A percentile compares a stretch with the other conserved stretches of the same genome.
phyloP scores from a whole-genome alignment of 35 echinoderm and acorn worm genomes.

The Heliocidaris erythrogramma region DNA sequence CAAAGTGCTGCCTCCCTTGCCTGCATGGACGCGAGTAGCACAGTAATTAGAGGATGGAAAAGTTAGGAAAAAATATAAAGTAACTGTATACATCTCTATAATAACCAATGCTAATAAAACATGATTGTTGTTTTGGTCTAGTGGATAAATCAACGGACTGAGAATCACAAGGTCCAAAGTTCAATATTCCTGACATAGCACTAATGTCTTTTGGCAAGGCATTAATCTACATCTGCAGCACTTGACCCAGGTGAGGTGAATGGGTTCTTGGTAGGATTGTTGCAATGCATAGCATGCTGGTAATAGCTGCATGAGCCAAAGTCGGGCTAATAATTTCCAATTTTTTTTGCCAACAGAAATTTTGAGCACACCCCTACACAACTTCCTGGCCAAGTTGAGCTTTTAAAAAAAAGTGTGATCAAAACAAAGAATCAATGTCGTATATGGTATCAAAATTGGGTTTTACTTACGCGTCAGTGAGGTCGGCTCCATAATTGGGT shows the following conservation, averaged over 20 bases:
- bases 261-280: neutral
- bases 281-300: too few species aligned
- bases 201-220: neutral
- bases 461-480: neutral
- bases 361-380: too few species aligned
- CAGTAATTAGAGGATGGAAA: neutral
- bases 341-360: too few species aligned
- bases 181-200: neutral
- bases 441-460: neutral
- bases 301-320: too few species aligned
- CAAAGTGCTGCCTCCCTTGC: neutral
- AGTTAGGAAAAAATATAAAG: neutral
- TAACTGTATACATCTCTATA: neutral
- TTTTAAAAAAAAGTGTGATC: neutral
- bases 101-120: neutral
- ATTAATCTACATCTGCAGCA: neutral
- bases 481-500: neutral
- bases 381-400: neutral
- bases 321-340: too few species aligned
- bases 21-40: too few species aligned
- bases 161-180: neutral
- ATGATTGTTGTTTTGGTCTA: neutral
- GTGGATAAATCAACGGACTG: neutral
- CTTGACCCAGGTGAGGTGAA: neutral
- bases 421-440: neutral